phyloP scores from a whole-genome alignment of 2,888 invertebrate genomes.

The Oscheius sp. region DNA sequence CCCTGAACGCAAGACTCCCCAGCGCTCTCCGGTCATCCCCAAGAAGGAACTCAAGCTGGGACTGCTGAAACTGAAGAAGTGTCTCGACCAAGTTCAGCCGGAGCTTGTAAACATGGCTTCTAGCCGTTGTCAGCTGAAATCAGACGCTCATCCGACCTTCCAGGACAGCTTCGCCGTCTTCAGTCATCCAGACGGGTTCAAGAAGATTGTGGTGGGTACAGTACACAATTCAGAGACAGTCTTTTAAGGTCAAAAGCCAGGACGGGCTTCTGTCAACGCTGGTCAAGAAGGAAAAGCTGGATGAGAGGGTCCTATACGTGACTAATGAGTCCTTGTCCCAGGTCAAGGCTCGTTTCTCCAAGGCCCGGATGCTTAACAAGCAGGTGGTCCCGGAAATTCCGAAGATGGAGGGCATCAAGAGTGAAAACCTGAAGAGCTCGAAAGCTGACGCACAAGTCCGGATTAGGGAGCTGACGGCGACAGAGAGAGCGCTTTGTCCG shows the following conservation, averaged over 20 bases:
- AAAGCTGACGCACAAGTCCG: no score
- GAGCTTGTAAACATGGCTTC: neutral
- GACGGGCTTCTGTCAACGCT: neutral
- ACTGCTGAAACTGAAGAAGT: neutral
- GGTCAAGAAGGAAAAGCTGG: no score
- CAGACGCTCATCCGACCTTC: neutral
- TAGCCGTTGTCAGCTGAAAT: neutral
- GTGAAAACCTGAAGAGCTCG: no score
- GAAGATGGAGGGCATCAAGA: no score
- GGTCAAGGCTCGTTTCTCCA: no score
- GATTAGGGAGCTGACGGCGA: no score
- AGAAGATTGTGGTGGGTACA: neutral
- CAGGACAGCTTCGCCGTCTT: neutral
- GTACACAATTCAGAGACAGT: neutral
- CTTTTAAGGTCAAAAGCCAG: neutral
- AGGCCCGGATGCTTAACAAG: no score
- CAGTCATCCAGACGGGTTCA: neutral
- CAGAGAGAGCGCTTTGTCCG: no score
- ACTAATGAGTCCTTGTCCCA: no score
- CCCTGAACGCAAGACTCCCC: neutral
- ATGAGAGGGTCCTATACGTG: no score
- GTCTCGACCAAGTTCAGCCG: neutral
- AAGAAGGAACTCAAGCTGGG: neutral
- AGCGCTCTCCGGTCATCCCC: neutral
- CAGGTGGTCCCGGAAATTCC: no score